A percentile compares a stretch with the other conserved stretches of the same genome.
Conservation (phyloP, 2,888 invertebrate genomes). For the Acrobasis consociella region DNA sequence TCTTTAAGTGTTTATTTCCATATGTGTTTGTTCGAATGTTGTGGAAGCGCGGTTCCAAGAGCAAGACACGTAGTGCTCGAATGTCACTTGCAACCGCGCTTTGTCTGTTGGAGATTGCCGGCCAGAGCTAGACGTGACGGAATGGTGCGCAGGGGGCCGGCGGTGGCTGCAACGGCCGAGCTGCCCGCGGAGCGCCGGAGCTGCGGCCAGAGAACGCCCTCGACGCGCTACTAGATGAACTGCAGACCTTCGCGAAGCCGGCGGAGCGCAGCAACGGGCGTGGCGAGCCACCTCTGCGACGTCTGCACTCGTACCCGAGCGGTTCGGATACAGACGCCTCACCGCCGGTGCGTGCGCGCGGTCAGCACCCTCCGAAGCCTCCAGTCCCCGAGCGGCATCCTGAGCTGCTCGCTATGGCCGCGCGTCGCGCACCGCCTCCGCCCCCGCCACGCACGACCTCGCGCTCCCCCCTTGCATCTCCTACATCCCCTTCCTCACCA, state of each 20-base stretch:
- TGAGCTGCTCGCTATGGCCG: constrained; percentile 88
- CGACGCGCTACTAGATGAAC: constrained; percentile 97
- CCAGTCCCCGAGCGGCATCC: constrained; percentile 92
- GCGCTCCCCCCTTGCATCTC: constrained; percentile 92
- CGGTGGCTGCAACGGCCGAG: constrained; percentile 60
- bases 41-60: constrained; percentile 63
- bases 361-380: constrained; percentile 85
- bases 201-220: constrained; percentile 96
- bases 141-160: constrained; percentile 73
- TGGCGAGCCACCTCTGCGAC: constrained; percentile 84
- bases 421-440: constrained; percentile 90
- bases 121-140: constrained; percentile 65
- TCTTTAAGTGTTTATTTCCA: constrained; percentile 61
- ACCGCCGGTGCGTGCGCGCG: constrained; percentile 86
- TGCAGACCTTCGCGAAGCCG: constrained; percentile 94
- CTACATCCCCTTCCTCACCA: constrained; percentile 82
- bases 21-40: constrained; percentile 51
- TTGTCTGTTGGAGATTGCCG: constrained; percentile 57
- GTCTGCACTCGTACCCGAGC: constrained; percentile 93
- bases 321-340: constrained; percentile 92
- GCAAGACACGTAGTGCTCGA: constrained; percentile 16
- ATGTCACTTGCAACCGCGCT: constrained; percentile 61
- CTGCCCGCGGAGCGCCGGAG: constrained; percentile 56
- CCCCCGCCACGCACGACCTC: constrained; percentile 96
- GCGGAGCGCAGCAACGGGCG: constrained; percentile 47